A percentile compares a stretch with the other conserved stretches of the same genome.
These are phyloP conservation scores for Nipponacmea schrenckii DNA, from an alignment of 2,888 invertebrate genomes.

Conservation along the genomic window DNA sequence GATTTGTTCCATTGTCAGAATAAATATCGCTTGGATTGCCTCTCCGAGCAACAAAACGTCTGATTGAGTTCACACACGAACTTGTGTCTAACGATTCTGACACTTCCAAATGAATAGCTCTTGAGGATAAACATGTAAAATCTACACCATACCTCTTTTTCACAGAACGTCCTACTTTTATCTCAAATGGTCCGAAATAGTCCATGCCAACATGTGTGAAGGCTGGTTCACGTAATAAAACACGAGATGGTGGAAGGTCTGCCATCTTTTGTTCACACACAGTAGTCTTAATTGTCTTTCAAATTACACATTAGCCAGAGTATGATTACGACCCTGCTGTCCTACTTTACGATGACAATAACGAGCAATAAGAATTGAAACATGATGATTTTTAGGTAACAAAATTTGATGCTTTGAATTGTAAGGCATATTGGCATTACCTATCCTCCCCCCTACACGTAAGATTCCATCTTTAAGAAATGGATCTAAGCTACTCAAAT, in stretches of 20 bases:
- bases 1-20: slow-evolving; percentile 27
- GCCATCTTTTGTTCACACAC: slow-evolving; percentile 13
- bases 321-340: slow-evolving; percentile 9
- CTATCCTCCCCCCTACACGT: slow-evolving; percentile 6
- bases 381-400: slow-evolving; percentile 12
- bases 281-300: not conserved
- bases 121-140: slow-evolving; percentile 26
- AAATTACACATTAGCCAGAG: slow-evolving; percentile 6
- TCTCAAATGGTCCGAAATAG: slow-evolving; percentile 26
- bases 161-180: slow-evolving; percentile 22
- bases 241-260: not conserved
- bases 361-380: slow-evolving; percentile 13
- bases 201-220: slow-evolving; percentile 23
- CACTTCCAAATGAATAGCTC: slow-evolving; percentile 31
- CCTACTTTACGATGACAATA: slow-evolving; percentile 11
- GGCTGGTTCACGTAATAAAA: slow-evolving; percentile 14
- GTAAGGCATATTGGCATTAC: not conserved
- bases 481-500: slow-evolving; percentile 8
- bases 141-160: slow-evolving; percentile 31
- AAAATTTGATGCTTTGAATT: slow-evolving; percentile 18
- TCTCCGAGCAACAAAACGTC: slow-evolving; percentile 15
- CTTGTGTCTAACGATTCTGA: slow-evolving; percentile 22
- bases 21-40: slow-evolving; percentile 13
- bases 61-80: slow-evolving; percentile 20
- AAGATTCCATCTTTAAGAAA: slow-evolving; percentile 4